phyloP scores from a whole-genome alignment of 2,888 invertebrate species.

The Horisme vitalbata region DNA sequence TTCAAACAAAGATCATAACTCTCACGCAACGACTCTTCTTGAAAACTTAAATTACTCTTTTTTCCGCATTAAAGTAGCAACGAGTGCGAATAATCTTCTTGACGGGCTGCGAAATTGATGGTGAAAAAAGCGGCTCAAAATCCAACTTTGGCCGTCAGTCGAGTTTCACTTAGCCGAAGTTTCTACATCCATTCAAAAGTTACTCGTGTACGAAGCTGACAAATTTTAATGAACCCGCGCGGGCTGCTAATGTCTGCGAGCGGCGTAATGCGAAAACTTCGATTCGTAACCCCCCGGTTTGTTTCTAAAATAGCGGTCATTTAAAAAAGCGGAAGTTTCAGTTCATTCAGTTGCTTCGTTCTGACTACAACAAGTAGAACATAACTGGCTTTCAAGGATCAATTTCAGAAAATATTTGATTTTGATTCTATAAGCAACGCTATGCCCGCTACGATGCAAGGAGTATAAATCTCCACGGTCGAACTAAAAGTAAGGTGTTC shows the following conservation, averaged over 20 bases:
- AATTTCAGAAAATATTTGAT: no score
- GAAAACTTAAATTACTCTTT: conserved; percentile 82
- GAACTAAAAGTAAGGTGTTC: no score
- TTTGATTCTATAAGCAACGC: no score
- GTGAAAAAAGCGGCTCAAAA: conserved; percentile 73
- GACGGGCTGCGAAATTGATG: conserved; percentile 82
- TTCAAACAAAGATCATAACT: conserved; percentile 80
- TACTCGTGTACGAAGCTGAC: conserved; percentile 78
- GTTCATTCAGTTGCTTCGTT: no score
- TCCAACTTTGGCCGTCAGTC: conserved; percentile 80
- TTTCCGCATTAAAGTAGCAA: conserved; percentile 65
- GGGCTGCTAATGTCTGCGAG: conserved; percentile 78
- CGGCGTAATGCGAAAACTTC: conserved; percentile 79
- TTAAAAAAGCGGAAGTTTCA: no score
- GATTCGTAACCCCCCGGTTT: conserved; percentile 30
- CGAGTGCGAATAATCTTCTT: conserved; percentile 82
- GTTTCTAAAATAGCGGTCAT: background rate
- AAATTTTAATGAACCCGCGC: conserved; percentile 82
- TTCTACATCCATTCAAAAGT: conserved; percentile 78
- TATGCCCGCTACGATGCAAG: no score
- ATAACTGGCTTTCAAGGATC: no score
- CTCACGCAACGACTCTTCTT: conserved; percentile 71
- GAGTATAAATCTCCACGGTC: no score
- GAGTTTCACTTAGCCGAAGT: conserved; percentile 71
- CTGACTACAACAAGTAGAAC: no score